phyloP scores from a whole-genome alignment of 2,797 vertebrate genomes.

The Dendrocincla fuliginosa region DNA sequence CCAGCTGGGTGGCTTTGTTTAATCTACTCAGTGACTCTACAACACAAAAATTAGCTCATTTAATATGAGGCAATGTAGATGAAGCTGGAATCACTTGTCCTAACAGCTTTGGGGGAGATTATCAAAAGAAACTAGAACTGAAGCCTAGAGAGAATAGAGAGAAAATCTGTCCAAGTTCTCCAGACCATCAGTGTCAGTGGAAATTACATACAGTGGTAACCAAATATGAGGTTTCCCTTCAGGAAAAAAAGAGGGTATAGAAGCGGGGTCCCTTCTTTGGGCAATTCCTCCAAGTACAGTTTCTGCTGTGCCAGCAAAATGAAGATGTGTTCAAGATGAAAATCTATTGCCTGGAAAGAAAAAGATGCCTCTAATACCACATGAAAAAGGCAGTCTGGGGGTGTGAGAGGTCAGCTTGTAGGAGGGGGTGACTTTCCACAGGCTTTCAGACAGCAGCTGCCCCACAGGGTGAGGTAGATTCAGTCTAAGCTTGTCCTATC shows the following conservation, averaged over 20 bases:
- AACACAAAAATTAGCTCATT: constrained; percentile 34
- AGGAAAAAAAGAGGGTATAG: background rate
- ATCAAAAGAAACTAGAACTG: constrained; percentile 33
- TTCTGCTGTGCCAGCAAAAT: background rate
- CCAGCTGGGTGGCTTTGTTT: constrained; percentile 34
- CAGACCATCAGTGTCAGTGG: background rate
- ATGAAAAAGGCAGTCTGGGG: background rate
- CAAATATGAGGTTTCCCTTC: background rate
- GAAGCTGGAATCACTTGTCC: constrained; percentile 46
- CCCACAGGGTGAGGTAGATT: background rate
- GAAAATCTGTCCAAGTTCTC: constrained; percentile 7
- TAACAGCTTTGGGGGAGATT: constrained; percentile 55
- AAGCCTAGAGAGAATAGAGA: constrained; percentile 1
- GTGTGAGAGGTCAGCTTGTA: background rate
- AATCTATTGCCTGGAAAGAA: background rate
- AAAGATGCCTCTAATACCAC: background rate
- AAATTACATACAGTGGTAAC: background rate
- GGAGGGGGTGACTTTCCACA: background rate
- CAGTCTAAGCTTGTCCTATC: background rate
- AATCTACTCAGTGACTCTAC: constrained; percentile 39
- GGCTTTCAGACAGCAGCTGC: background rate
- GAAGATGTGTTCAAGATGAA: background rate
- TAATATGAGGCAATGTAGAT: constrained; percentile 10
- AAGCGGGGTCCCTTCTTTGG: background rate
- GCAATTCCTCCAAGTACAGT: background rate